A percentile compares a stretch with the other conserved stretches of the same genome.
These are phyloP conservation scores for Laticauda laticaudata DNA, from an alignment of 2,113 vertebrate genomes.

Conservation along the genomic window DNA sequence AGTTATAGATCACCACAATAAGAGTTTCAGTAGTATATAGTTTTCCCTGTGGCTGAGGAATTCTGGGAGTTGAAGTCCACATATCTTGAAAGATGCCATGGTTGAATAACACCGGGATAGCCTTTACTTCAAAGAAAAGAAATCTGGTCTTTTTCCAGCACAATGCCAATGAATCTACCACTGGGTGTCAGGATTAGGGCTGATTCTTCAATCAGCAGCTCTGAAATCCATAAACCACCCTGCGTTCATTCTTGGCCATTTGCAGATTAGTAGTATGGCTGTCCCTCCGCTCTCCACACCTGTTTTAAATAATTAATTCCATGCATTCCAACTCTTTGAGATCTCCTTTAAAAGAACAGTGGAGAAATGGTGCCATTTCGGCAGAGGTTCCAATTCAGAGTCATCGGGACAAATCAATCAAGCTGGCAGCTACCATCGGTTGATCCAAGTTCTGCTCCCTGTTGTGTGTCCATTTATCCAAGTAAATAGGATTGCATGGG, in stretches of 20 bases:
- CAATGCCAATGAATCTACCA: not conserved
- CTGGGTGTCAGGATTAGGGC: not conserved
- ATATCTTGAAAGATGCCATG: not conserved
- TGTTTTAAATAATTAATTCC: not conserved
- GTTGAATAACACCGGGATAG: not conserved
- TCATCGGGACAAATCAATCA: not conserved
- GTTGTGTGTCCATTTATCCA: not conserved
- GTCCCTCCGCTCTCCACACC: not conserved
- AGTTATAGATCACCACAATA: not conserved
- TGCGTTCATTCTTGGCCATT: not conserved
- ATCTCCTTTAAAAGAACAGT: not conserved
- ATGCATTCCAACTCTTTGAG: accelerated
- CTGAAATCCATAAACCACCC: not conserved
- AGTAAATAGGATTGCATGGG: not conserved
- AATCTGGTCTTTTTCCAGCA: conserved; percentile 1
- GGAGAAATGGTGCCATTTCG: too few relatives aligned
- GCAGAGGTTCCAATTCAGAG: not conserved
- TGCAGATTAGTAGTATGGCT: not conserved
- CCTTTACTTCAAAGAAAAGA: conserved; percentile 44
- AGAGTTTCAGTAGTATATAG: not conserved
- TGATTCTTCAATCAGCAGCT: not conserved
- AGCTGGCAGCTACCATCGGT: not conserved
- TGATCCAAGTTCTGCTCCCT: not conserved
- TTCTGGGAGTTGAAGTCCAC: not conserved
- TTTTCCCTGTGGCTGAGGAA: not conserved